These are phyloP conservation scores for Bubo blakistoni DNA, from an alignment of 2,113 vertebrate genomes.

Conservation along the genomic window DNA sequence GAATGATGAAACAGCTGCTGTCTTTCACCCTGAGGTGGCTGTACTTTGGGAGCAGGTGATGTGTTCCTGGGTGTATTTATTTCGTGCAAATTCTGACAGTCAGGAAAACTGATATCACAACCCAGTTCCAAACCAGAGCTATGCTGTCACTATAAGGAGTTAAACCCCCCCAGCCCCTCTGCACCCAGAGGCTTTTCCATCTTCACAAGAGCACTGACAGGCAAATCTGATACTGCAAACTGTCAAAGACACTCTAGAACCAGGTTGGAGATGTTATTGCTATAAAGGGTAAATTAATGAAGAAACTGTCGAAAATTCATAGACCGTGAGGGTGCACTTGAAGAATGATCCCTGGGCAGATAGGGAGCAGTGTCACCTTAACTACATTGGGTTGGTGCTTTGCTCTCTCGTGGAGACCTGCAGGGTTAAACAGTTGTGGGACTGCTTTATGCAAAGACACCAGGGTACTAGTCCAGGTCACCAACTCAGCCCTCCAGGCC, in stretches of 20 bases:
- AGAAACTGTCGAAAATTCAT: not conserved
- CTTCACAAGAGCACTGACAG: not conserved
- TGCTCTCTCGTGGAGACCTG: not conserved
- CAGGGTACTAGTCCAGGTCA: not conserved
- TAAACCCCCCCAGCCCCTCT: not conserved
- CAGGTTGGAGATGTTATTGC: not conserved
- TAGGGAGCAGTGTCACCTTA: not conserved
- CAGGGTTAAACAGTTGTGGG: not conserved
- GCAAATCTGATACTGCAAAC: not conserved
- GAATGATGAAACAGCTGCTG: not conserved
- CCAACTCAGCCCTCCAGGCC: not conserved
- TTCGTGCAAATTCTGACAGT: not conserved
- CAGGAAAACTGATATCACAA: not conserved
- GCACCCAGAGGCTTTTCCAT: not conserved
- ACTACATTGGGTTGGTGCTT: not conserved
- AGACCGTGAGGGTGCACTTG: not conserved
- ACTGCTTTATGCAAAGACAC: not conserved
- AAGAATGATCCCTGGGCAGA: not conserved
- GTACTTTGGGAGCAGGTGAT: not conserved
- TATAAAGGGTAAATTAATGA: not conserved
- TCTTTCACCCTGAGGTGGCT: not conserved
- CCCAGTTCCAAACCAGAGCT: not conserved
- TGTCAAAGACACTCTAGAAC: not conserved
- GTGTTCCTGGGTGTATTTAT: not conserved
- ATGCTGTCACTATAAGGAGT: not conserved